Conservation (phyloP, 1,140 invertebrate genomes). For the Wiebesia pumilae region DNA sequence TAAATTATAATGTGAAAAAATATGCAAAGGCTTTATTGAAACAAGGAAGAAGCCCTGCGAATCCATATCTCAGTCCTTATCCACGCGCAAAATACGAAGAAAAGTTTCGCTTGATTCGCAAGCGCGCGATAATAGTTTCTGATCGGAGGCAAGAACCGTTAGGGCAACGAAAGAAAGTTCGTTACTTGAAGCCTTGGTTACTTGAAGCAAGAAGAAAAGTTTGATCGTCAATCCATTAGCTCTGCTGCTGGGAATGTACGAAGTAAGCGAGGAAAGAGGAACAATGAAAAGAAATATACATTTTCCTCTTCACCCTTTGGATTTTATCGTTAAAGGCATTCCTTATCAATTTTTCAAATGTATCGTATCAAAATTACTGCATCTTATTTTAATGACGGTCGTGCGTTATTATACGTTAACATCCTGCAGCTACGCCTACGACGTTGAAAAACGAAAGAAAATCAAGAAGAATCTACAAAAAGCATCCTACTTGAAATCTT, state of each 20-base stretch:
- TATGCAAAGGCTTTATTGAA: neutral
- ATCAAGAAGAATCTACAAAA: no score
- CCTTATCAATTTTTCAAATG: neutral
- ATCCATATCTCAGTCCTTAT: neutral
- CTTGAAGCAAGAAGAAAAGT: slow-evolving; percentile 41
- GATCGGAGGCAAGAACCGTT: slow-evolving; percentile 36
- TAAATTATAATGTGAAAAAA: neutral
- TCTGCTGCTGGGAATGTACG: neutral
- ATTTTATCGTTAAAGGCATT: neutral
- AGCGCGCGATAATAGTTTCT: slow-evolving; percentile 44
- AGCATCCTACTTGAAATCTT: no score
- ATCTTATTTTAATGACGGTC: neutral
- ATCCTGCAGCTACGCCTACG: neutral
- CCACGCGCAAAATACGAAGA: slow-evolving; percentile 20
- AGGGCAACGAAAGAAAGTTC: slow-evolving; percentile 37
- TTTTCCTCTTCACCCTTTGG: neutral
- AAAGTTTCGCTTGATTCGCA: slow-evolving; percentile 19
- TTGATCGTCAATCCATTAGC: slow-evolving; percentile 50
- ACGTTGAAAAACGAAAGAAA: no score
- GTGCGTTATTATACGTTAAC: neutral
- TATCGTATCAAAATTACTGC: neutral
- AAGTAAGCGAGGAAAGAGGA: neutral
- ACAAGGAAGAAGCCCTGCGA: neutral
- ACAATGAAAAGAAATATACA: neutral
- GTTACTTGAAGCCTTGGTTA: slow-evolving; percentile 14